A percentile compares a stretch with the other conserved stretches of the same genome.
Conservation (phyloP, 2,113 vertebrate species). For the Furnarius figulus region DNA sequence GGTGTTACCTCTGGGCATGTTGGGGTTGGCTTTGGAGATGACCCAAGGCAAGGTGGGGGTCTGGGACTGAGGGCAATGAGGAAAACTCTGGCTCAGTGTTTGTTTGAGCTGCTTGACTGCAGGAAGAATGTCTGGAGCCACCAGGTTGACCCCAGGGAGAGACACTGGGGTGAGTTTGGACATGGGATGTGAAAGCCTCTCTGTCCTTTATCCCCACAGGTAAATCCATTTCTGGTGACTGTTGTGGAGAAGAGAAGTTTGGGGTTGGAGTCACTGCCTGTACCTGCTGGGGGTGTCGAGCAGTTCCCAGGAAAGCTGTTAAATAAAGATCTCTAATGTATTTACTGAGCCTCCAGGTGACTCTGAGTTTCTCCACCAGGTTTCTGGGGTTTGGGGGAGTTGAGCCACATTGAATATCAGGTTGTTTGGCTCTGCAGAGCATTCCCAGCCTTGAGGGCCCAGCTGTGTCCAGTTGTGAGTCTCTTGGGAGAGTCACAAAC, state of each 20-base stretch:
- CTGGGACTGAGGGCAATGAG: neutral
- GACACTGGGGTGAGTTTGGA: neutral
- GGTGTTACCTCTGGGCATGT: neutral
- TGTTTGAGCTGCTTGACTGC: neutral
- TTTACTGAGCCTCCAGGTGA: neutral
- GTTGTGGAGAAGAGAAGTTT: neutral
- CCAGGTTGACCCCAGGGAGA: neutral
- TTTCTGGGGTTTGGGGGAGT: neutral
- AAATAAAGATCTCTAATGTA: neutral
- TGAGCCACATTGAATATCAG: neutral
- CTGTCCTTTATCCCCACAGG: neutral
- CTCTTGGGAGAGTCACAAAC: rapidly evolving
- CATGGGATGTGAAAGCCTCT: rapidly evolving
- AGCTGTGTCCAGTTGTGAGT: neutral
- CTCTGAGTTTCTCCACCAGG: neutral
- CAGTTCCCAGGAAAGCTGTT: neutral
- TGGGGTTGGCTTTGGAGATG: neutral
- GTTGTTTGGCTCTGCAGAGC: neutral
- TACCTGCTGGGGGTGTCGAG: neutral
- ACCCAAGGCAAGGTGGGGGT: neutral
- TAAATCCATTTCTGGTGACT: neutral
- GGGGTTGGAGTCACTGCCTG: neutral
- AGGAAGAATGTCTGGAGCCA: neutral
- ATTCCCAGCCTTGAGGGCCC: neutral
- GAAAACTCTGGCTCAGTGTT: neutral